Conservation (phyloP, 1,140 invertebrate genomes). For the Brachionus plicatilis region DNA sequence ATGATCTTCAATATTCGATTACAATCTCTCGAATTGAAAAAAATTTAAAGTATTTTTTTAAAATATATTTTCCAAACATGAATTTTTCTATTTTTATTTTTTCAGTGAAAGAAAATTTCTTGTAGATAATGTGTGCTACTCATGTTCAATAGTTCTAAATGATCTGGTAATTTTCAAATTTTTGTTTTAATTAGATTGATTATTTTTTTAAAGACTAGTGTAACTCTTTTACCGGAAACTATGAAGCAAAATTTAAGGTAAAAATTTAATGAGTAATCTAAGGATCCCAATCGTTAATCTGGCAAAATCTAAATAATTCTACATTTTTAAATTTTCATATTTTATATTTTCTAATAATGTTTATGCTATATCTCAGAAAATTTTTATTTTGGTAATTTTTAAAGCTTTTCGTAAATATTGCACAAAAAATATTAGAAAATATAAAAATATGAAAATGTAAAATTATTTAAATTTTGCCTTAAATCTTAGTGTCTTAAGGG, state of each 20-base stretch:
- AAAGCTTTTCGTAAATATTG: too few relatives aligned
- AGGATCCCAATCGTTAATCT: too few relatives aligned
- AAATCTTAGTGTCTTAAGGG: too few relatives aligned
- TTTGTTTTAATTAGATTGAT: background rate
- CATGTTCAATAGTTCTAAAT: background rate
- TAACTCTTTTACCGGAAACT: background rate
- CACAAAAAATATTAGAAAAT: too few relatives aligned
- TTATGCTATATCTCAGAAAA: too few relatives aligned
- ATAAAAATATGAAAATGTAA: too few relatives aligned
- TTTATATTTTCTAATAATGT: too few relatives aligned
- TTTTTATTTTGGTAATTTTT: too few relatives aligned
- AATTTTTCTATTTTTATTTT: background rate
- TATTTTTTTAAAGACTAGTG: background rate
- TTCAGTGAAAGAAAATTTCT: background rate
- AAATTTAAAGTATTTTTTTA: background rate
- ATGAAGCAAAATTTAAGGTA: background rate
- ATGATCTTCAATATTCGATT: conserved; percentile 4
- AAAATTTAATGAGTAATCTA: background rate
- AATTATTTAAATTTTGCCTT: too few relatives aligned
- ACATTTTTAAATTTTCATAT: too few relatives aligned
- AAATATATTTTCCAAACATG: background rate
- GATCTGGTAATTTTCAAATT: background rate
- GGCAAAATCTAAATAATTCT: too few relatives aligned
- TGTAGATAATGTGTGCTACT: background rate
- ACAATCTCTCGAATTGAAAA: background rate